A percentile compares a stretch with the other conserved stretches of the same genome.
Evolutionary conservation across 64 coral and sea anemone species (phyloP).

Genomic region (Cladopsammia gracilis): DNA sequence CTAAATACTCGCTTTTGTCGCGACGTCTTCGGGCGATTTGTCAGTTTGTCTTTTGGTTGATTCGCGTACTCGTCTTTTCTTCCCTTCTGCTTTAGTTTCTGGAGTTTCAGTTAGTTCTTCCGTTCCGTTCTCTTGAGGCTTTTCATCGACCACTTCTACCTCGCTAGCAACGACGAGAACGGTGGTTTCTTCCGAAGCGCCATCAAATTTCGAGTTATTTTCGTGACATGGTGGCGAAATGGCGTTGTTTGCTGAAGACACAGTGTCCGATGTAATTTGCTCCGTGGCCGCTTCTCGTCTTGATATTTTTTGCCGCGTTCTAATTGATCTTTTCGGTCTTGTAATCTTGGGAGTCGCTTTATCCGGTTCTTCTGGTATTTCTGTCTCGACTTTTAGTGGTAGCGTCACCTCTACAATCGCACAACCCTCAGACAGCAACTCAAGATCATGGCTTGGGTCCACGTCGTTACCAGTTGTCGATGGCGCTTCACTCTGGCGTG

Average conservation of each 20-base stretch:
- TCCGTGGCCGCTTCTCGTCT: constrained; percentile 30
- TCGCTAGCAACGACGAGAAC: constrained; percentile 93
- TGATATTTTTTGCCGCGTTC: constrained; percentile 37
- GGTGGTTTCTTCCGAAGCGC: constrained; percentile 79
- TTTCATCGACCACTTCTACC: constrained; percentile 91
- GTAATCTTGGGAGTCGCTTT: constrained; percentile 3
- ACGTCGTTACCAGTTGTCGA: constrained; percentile 90
- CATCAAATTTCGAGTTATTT: constrained; percentile 75
- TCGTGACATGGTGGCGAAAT: constrained; percentile 93
- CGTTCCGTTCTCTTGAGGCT: constrained; percentile 83
- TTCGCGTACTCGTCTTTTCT: constrained; percentile 34
- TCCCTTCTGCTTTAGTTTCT: constrained; percentile 30
- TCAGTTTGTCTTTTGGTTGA: constrained; percentile 30
- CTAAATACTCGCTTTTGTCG: constrained; percentile 33
- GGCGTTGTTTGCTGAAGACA: constrained; percentile 89
- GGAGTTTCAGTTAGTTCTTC: constrained; percentile 9
- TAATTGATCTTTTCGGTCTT: constrained; percentile 7
- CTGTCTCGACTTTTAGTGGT: constrained; percentile 58
- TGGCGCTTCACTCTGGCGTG: constrained; percentile 93
- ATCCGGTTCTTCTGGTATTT: constrained; percentile 47
- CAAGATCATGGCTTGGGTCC: constrained; percentile 88
- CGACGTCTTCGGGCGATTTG: constrained; percentile 62
- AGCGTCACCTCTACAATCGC: constrained; percentile 58
- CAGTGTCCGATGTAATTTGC: constrained; percentile 24
- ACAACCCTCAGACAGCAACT: constrained; percentile 68